These are phyloP conservation scores for Todiramphus chloris DNA, from an alignment of 2,113 vertebrate genomes.

Conservation along the genomic window DNA sequence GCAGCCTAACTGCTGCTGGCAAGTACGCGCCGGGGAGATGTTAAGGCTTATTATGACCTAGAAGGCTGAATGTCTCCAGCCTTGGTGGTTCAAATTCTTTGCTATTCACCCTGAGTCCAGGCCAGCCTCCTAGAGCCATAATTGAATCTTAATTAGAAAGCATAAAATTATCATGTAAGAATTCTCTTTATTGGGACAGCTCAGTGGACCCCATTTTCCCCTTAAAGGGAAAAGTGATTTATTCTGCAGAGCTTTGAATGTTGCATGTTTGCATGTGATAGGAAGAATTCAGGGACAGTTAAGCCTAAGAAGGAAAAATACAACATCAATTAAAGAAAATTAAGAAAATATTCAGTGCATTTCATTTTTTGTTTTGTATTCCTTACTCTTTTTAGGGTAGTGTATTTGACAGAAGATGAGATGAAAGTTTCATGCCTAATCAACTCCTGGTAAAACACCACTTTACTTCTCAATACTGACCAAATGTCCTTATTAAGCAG, in stretches of 20 bases:
- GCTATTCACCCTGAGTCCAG: neutral
- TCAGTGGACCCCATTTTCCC: neutral
- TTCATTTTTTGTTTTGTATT: neutral
- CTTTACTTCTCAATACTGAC: neutral
- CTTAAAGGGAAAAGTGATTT: neutral
- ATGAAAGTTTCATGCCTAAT: neutral
- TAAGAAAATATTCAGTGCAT: neutral
- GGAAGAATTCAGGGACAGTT: neutral
- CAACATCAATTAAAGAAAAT: neutral
- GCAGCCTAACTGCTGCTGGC: neutral
- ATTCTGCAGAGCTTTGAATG: neutral
- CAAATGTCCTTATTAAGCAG: neutral
- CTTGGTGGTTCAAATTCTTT: neutral
- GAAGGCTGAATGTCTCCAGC: neutral
- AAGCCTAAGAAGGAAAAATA: neutral
- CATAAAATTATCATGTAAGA: neutral
- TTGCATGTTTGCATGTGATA: neutral
- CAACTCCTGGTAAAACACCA: neutral
- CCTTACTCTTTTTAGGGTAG: neutral
- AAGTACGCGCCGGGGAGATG: rapidly evolving
- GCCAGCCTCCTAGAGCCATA: neutral
- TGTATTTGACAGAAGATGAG: neutral
- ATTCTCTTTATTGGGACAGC: slow-evolving; percentile 23
- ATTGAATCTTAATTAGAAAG: slow-evolving; percentile 20
- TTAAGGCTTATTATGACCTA: neutral